Evolutionary conservation across 2,113 vertebrate genomes (phyloP), one percentile per base, ranked within the genome.

Genomic region (Morone chrysops): DNA sequence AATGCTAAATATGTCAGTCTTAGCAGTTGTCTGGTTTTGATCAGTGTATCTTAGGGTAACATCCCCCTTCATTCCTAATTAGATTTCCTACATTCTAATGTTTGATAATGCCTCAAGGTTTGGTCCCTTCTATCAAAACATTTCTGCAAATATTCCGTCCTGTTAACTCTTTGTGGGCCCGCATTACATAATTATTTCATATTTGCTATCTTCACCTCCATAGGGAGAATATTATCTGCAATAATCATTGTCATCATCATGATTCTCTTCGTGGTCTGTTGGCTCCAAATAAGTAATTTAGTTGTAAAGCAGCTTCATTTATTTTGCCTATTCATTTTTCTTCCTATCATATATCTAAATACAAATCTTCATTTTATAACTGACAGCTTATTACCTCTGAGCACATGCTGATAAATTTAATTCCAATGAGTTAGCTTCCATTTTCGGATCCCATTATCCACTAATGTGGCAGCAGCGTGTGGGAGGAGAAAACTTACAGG

Each of bases 321-420:
- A 93, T 94, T 95, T 94, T 89, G 87, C 92, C 92, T 93, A 89
- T 94, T 96, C 94, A 94, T 95, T 94, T 94, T 90, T 90, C 91
- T 88, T 91, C 89, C 93, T 92, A 92, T 95, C 94, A 95, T 96
- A 95, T 95, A 96, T 96, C 95, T 94, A 95, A 96, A 95, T 95
- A 94, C 92, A 94, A 94, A 95, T 95, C 94, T 95, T 95, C 93
- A 94, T 93, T 95, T 94, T 94, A 92, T 94, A 95, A 95, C 93
- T 95, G 95, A 95, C 94, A 95, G 94, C 94, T 95, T 96, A 96
- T 95, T 95, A 95, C 94, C 90, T 94, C 94, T 94, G 94, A 95
- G 94, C 95, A 94, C 91, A 92, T 94, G 93, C 93, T 96, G 95
- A 96, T 96, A 95, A 95, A 95, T 95, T 94, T 93, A 94, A 96